A percentile compares a stretch with the other conserved stretches of the same genome.
phyloP scores from a whole-genome alignment of 2,113 vertebrate species.

The Eurypyga helias region DNA sequence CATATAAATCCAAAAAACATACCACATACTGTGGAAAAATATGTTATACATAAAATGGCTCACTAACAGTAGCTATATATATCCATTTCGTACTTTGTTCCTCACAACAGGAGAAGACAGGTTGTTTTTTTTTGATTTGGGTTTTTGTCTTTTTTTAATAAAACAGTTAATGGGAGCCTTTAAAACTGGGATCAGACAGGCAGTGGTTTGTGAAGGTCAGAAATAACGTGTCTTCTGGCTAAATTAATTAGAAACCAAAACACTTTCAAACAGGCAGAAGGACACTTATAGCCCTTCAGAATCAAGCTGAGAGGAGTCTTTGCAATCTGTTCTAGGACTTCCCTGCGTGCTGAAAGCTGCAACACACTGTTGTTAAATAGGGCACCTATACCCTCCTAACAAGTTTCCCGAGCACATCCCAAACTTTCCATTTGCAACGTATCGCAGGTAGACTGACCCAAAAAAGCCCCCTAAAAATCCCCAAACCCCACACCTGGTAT shows the following conservation, averaged over 20 bases:
- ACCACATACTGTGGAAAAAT: neutral
- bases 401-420: neutral
- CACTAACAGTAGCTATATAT: neutral
- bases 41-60: neutral
- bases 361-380: neutral
- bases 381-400: neutral
- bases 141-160: neutral
- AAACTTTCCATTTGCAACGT: neutral
- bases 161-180: neutral
- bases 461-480: neutral
- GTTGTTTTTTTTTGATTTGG: neutral
- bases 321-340: conserved; percentile 49
- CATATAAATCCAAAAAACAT: neutral
- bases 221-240: conserved; percentile 24
- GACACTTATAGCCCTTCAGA: conserved; percentile 17
- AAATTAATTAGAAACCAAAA: conserved; percentile 56
- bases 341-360: neutral
- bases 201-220: conserved; percentile 47
- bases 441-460: neutral
- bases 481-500: neutral
- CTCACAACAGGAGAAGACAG: neutral
- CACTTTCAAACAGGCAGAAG: conserved; percentile 21
- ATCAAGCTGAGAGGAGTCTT: conserved; percentile 46
- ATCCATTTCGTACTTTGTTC: neutral
- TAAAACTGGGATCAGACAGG: conserved; percentile 4